Evolutionary conservation across 2,888 invertebrate genomes (phyloP).

Genomic region (Mylabris sibirica): DNA sequence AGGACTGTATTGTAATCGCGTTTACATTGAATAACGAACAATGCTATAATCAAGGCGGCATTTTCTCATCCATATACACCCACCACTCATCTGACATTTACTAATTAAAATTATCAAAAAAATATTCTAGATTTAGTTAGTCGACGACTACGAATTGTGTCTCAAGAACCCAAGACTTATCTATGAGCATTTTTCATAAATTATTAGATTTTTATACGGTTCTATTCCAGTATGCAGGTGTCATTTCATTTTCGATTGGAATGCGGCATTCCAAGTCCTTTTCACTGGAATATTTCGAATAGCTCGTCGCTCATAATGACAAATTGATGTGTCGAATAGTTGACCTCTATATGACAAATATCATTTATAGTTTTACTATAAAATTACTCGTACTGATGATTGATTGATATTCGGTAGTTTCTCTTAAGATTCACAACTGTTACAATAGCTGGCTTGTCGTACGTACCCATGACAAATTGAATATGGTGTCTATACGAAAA

Average conservation of each 20-base stretch:
- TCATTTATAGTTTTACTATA: not conserved
- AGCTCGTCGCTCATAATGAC: constrained; percentile 5
- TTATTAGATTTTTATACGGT: not conserved
- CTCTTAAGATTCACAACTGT: not conserved
- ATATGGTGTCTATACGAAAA: not conserved
- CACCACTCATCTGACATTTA: too few species aligned
- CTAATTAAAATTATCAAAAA: too few species aligned
- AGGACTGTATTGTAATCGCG: constrained; percentile 33
- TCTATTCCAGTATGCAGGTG: constrained; percentile 1
- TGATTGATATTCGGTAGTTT: not conserved
- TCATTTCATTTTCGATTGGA: not conserved
- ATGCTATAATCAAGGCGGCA: constrained; percentile 21
- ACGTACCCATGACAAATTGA: not conserved
- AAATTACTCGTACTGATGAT: not conserved
- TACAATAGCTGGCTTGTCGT: not conserved
- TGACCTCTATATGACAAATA: constrained; percentile 7
- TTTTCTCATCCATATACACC: constrained; percentile 8
- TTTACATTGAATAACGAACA: constrained; percentile 30
- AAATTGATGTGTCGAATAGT: constrained; percentile 6
- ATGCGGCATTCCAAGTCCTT: not conserved
- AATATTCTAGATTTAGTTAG: too few species aligned
- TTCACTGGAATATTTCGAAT: constrained; percentile 2
- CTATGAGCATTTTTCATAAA: not conserved
- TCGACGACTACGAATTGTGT: too few species aligned
- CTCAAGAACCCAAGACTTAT: too few species aligned